Evolutionary conservation across 2,797 vertebrate species (phyloP).

Genomic region (Enteromius unitaeniatus): DNA sequence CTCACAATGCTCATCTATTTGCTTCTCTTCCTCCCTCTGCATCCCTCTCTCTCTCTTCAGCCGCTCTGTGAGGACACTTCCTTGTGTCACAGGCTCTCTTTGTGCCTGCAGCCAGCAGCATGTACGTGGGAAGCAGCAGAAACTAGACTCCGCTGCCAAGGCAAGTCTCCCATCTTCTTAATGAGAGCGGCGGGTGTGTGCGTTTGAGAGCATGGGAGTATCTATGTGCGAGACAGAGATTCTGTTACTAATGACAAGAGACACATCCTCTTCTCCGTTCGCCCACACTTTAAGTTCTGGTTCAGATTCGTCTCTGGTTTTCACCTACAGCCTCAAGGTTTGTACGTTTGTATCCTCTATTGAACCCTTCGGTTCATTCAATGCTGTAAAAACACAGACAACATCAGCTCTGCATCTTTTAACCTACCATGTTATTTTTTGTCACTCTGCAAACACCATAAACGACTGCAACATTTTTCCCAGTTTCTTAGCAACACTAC

Average conservation of each 20-base stretch:
- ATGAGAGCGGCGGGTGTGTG: conserved; percentile 49
- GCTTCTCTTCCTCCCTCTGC: conserved; percentile 35
- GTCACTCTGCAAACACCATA: conserved; percentile 42
- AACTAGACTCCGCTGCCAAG: conserved; percentile 50
- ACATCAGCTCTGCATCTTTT: conserved; percentile 33
- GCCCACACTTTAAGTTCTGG: neutral
- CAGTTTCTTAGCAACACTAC: conserved; percentile 63
- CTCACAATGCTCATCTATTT: conserved; percentile 62
- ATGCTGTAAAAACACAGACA: neutral
- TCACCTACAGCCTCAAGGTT: conserved; percentile 1
- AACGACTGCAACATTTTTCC: conserved; percentile 51
- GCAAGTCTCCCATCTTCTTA: conserved; percentile 55
- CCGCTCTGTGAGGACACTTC: conserved; percentile 61
- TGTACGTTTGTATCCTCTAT: neutral
- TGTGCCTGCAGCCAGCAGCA: conserved; percentile 61
- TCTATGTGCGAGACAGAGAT: conserved; percentile 41
- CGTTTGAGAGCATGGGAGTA: conserved; percentile 1
- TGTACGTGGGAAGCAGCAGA: conserved; percentile 65
- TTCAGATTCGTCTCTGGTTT: neutral
- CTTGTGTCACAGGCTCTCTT: conserved; percentile 65
- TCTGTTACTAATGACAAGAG: conserved; percentile 67
- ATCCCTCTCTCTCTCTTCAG: conserved; percentile 19
- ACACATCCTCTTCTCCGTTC: conserved; percentile 14
- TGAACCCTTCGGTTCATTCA: neutral
- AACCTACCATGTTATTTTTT: conserved; percentile 20